Evolutionary conservation across 2,888 invertebrate species (phyloP).

Genomic region (Drosophila glabriapex): DNA sequence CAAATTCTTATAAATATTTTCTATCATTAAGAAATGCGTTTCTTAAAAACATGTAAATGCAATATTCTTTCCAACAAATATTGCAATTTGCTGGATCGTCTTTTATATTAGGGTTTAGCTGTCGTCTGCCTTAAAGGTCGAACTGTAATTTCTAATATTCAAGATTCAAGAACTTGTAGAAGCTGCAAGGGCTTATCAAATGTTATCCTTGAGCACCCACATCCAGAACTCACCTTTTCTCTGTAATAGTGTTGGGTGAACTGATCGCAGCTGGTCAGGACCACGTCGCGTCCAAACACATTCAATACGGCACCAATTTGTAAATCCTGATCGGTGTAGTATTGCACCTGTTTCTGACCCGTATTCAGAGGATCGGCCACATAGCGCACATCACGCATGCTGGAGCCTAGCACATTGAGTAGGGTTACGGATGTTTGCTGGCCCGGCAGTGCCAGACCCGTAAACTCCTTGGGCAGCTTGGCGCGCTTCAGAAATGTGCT

Average conservation of each 20-base stretch:
- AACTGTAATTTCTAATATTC: too few species aligned
- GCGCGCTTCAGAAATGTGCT: conserved; percentile 91
- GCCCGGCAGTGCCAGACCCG: conserved; percentile 86
- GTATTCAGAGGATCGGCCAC: conserved; percentile 87
- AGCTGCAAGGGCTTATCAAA: not conserved
- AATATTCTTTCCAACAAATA: too few species aligned
- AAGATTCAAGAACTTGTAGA: too few species aligned
- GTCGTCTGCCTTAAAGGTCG: too few species aligned
- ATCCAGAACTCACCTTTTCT: conserved; percentile 85
- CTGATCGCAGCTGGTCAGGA: conserved; percentile 93
- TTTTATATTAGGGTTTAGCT: too few species aligned
- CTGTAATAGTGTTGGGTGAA: conserved; percentile 94
- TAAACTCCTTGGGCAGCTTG: conserved; percentile 89
- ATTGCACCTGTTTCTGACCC: conserved; percentile 84
- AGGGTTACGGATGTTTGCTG: conserved; percentile 86
- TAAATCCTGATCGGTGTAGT: conserved; percentile 87
- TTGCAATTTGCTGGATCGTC: too few species aligned
- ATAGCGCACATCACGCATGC: conserved; percentile 86
- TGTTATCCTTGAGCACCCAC: not conserved
- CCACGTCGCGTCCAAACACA: conserved; percentile 92
- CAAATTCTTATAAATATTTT: not conserved
- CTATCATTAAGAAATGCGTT: too few species aligned
- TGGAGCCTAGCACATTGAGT: conserved; percentile 88
- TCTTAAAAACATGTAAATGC: too few species aligned
- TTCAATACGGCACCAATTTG: conserved; percentile 93